phyloP scores from a whole-genome alignment of 2,113 vertebrate species.

The Mandrillus leucophaeus region DNA sequence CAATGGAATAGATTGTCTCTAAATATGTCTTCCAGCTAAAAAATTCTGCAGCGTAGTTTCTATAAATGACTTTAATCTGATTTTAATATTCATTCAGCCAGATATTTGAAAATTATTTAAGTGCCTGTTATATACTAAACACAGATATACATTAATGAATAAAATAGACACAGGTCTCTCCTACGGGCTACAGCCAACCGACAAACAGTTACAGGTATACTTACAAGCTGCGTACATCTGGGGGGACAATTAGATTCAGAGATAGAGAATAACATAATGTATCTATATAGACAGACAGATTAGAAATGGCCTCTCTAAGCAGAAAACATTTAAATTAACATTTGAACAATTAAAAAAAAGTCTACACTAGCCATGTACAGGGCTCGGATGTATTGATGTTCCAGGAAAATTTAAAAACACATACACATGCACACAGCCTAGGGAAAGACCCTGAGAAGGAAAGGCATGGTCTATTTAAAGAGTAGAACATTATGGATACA shows the following conservation, averaged over 20 bases:
- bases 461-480: neutral
- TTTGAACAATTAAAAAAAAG: neutral
- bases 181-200: neutral
- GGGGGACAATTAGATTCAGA: neutral
- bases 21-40: neutral
- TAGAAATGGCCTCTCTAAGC: neutral
- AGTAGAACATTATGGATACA: neutral
- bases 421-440: neutral
- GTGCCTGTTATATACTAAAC: neutral
- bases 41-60: neutral
- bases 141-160: neutral
- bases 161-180: neutral
- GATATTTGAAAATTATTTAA: neutral
- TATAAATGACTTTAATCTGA: constrained; percentile 5
- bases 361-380: neutral
- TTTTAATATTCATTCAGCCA: constrained; percentile 3
- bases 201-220: neutral
- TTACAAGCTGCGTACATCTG: neutral
- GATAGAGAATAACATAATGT: neutral
- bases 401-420: neutral
- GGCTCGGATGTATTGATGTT: neutral
- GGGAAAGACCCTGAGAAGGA: neutral
- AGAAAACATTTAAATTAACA: constrained; percentile 17
- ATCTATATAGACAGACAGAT: neutral
- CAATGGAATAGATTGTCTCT: neutral